Base-by-base conservation (phyloP, 2,797 vertebrate species). In the Coregonus ussuriensis region DNA sequence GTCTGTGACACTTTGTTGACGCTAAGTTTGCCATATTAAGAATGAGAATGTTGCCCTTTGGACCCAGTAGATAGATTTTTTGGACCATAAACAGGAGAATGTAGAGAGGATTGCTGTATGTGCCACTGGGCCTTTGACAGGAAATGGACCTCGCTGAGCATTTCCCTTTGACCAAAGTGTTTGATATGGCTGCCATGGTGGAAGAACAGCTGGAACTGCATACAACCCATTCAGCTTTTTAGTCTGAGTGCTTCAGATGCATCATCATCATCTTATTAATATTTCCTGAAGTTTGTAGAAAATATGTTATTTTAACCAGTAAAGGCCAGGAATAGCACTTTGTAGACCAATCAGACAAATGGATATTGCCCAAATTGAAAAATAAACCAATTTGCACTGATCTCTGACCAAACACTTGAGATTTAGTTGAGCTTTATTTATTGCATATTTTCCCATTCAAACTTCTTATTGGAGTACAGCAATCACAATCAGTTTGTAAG, bases 1-100 rank as follows among this genome's bases (percentile, higher is more conserved):
- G 16, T 51, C 7, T 82, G 71, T 84, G 81, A 82, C 81, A 88
- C 81, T 88, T 88, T 86, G 85, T 67, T 56, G 62, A 83, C 80
- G 80, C 73, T 73, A 9, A 78, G 75, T 70, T 81, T 79, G 69
- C 69, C 75, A 71, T 63, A 67, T 80, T 47, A 82, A 80, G 81
- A n/a, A 80, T 33, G 53, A 35, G 52, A 18, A 67, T 7, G 15
- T 54, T 76, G 70, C 65, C 33, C 70, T 21, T 63, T n/a, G 59
- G 21, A 9, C 59, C 21, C 16, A 62, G 62, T 6, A 67, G 65
- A 65, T 3, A 41, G 16, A 21, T 63, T 25, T 21, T n/a, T 31
- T 18, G 5, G 18, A 35, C 56, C n/a, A 62, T 25, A 7, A 70
- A 14, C 18, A 67, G 37, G 52, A 54, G 33, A 66, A 52, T 73